Evolutionary conservation across 2,113 vertebrate species (phyloP).

Genomic region (Vimba vimba): DNA sequence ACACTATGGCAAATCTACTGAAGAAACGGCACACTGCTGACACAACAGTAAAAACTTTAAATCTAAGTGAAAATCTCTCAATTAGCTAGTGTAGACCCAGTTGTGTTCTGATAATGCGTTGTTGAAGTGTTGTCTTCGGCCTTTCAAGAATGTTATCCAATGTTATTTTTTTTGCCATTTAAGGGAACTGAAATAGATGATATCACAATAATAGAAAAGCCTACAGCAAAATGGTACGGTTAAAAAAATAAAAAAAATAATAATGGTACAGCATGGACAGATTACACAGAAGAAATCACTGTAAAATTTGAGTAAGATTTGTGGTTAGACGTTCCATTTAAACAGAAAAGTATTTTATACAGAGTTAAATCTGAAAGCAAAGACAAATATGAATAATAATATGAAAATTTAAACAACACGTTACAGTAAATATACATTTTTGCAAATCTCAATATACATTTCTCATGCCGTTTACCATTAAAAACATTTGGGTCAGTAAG

Average conservation of each 20-base stretch:
- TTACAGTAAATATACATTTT: too few relatives aligned
- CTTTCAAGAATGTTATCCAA: not conserved
- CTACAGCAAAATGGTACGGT: not conserved
- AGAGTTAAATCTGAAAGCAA: not conserved
- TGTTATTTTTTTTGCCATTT: not conserved
- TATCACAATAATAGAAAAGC: slow-evolving; percentile 4
- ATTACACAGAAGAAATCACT: not conserved
- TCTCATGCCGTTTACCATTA: too few relatives aligned
- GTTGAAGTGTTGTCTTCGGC: not conserved
- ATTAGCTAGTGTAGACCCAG: not conserved
- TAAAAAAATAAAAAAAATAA: not conserved
- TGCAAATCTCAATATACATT: too few relatives aligned
- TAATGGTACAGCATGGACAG: not conserved
- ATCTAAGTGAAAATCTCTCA: not conserved
- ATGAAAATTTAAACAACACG: too few relatives aligned
- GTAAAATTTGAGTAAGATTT: not conserved
- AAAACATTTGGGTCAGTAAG: too few relatives aligned
- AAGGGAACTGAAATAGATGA: not conserved
- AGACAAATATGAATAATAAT: too few relatives aligned
- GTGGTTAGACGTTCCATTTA: not conserved
- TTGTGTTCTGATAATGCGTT: not conserved
- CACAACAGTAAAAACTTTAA: not conserved
- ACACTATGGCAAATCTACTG: not conserved
- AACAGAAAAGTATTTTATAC: not conserved
- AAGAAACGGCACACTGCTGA: not conserved